Evolutionary conservation across 2,888 invertebrate genomes (phyloP), one percentile per base, ranked within the genome.

Genomic region (Acleris laterana): DNA sequence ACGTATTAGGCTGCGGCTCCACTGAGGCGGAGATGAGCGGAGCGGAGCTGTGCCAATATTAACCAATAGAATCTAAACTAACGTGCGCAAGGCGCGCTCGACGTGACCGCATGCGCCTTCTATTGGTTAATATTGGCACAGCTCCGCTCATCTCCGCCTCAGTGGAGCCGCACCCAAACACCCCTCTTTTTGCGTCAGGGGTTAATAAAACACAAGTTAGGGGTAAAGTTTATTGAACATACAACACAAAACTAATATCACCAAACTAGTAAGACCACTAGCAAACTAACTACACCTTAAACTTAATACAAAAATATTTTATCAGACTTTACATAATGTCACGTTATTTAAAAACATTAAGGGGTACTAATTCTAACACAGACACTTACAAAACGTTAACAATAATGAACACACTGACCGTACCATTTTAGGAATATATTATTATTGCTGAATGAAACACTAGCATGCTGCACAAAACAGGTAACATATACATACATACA

Each of bases 371-470:
- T 2, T n/a, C 20, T 22, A 38, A 42, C 13, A 56, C 20, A 55
- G 53, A 38, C 7, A 42, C 48, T 49, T 25, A 59, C 46, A 63
- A 59, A 60, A 52, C 53, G 44, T 28, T 51, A 58, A 62, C 50
- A 20, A 13, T 48, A 68, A 61, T 75, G 74, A 76, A 77, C 76
- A 77, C 77, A 71, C 69, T 70, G 63, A 72, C 72, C 72, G 73
- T 70, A 71, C 71, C 69, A 52, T 44, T 53, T 48, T 48, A 16
- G n/a, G 48, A 58, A 51, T 32, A 13, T 9, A 11, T n/a, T n/a
- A 52, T n/a, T 28, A 52, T n/a, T 28, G 11, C 25, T 20, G 9
- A 28, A 28, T 11, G 49, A 49, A 38, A 38, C 3, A 38, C 13
- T 38, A 38, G 38, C 38, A 11, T 11, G 4, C 13, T 9, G 11